These are phyloP conservation scores for Nowickia ferox DNA, from an alignment of 2,888 invertebrate genomes.

Conservation along the genomic window DNA sequence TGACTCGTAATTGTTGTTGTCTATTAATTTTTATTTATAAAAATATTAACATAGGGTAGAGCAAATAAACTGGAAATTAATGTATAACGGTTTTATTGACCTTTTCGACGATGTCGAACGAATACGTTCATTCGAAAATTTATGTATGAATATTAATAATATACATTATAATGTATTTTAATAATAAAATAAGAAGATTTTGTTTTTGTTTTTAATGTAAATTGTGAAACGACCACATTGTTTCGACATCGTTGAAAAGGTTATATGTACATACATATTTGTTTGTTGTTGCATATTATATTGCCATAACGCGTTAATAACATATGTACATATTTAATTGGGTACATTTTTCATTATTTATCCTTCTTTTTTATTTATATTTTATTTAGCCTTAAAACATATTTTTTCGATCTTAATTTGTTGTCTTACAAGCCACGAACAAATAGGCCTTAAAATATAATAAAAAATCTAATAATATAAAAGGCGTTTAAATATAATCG, in stretches of 20 bases:
- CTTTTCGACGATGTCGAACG: too few species aligned
- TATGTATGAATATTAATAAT: too few species aligned
- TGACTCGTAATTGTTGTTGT: neutral
- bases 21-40: constrained; percentile 13
- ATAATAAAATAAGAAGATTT: too few species aligned
- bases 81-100: neutral
- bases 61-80: constrained; percentile 10
- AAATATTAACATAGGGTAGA: constrained; percentile 13
- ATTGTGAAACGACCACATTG: too few species aligned
- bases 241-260: too few species aligned
- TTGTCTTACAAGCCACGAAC: constrained; percentile 41
- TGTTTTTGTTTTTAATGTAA: too few species aligned
- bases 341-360: constrained; percentile 65
- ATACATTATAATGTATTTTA: too few species aligned
- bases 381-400: neutral
- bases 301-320: constrained; percentile 58
- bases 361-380: constrained; percentile 50
- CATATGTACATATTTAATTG: constrained; percentile 52
- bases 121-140: too few species aligned
- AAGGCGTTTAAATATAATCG: too few species aligned
- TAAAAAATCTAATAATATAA: too few species aligned
- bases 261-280: neutral
- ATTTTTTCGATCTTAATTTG: constrained; percentile 8
- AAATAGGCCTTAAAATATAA: too few species aligned
- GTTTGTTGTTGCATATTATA: constrained; percentile 45